Base-by-base conservation (phyloP, 2,113 vertebrate species). In the Pelmatolapia mariae region DNA sequence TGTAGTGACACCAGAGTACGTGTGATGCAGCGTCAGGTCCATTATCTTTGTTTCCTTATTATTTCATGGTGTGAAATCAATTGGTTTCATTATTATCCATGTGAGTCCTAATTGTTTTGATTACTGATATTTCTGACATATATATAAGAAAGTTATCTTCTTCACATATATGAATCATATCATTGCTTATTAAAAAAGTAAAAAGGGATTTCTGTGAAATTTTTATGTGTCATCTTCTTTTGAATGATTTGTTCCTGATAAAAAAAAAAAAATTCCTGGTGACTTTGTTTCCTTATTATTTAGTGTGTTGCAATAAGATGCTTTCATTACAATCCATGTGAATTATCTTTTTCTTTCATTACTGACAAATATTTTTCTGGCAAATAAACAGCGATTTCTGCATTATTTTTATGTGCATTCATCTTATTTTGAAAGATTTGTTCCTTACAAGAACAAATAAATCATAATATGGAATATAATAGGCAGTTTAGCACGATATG, bases 1-100 rank as follows among this genome's bases (percentile, higher is more conserved):
- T 83, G 95, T 96, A 2, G 95, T 97, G 78, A 94, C 94, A 82
- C 96, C 97, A 15, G 83, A 92, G 85, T 96, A 94, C n/a, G 54
- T 90, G 18, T 96, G 83, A 96, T 40, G 61, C 16, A 63, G 0
- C 31, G 1, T 63, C 59, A 63, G 59, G 2, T 63, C 9, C 59
- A 63, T 4, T 4, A 7, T 63, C 31, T 63, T 63, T 63, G 31
- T n/a, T 63, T 36, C 18, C 59, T 12, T 63, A 7, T 36, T 63
- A 63, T 36, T 63, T 63, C 31, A 5, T 36, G 18, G 1, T n/a
- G 2, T 63, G 59, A 36, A 63, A 63, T 63, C 59, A 63, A 0
- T 36, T 12, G 59, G 16, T 31, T 63, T 36, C 31, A 63, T 63
- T 63, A 5, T 63, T 63, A 63, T 63, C 59, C 59, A 63, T 7